Percentiles rank a stretch among this genome's conserved stretches.
Evolutionary conservation across 2,113 vertebrate species (phyloP).

Genomic region (Chlamydotis undulata): DNA sequence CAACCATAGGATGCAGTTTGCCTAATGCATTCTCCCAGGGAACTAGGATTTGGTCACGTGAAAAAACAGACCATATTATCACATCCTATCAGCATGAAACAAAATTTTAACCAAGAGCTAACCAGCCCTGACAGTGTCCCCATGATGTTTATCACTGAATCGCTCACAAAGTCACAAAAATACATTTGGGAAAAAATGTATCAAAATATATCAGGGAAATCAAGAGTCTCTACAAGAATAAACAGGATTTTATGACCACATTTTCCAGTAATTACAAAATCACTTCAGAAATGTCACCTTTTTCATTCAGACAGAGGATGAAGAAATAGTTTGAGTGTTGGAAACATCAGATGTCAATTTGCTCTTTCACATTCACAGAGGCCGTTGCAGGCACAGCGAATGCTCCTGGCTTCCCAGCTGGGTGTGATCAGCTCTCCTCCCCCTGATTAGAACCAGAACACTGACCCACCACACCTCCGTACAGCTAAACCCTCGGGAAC

Average conservation of each 20-base stretch:
- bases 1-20: not conserved
- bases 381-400: not conserved
- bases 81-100: not conserved
- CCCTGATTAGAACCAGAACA: not conserved
- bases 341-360: not conserved
- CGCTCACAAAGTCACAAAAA: not conserved
- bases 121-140: not conserved
- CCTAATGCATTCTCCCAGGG: not conserved
- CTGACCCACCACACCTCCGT: accelerated
- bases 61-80: not conserved
- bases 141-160: accelerated
- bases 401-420: not conserved
- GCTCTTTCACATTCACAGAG: not conserved
- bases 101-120: not conserved
- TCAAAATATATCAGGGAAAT: not conserved
- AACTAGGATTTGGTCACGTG: not conserved
- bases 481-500: not conserved
- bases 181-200: not conserved
- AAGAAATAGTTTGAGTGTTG: not conserved
- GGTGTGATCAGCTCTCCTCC: not conserved
- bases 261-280: not conserved
- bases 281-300: not conserved
- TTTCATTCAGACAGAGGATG: not conserved
- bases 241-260: not conserved
- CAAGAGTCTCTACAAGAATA: not conserved